These are phyloP conservation scores for Cynaeus angustus DNA, from an alignment of 2,888 invertebrate genomes.

Conservation along the genomic window DNA sequence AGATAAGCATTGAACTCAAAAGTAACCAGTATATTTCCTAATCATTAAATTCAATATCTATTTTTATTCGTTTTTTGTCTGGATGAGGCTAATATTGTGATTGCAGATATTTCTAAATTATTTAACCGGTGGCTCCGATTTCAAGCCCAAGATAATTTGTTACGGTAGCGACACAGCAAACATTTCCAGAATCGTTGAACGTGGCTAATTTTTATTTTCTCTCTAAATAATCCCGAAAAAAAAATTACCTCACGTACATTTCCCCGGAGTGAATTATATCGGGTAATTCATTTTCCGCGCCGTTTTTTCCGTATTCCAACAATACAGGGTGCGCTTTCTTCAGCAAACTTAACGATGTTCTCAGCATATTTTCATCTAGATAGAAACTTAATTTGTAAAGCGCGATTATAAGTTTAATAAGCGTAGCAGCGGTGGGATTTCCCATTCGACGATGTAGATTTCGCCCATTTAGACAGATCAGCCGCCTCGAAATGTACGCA, in stretches of 20 bases:
- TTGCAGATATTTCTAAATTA: not conserved
- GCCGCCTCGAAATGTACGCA: slow-evolving; percentile 54
- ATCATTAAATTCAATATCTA: slow-evolving; percentile 8
- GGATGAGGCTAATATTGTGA: not conserved
- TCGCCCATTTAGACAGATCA: slow-evolving; percentile 49
- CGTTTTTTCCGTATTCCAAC: not conserved
- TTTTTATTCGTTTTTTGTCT: slow-evolving; percentile 1
- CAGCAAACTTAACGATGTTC: slow-evolving; percentile 33
- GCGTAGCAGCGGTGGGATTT: slow-evolving; percentile 43
- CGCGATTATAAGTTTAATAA: slow-evolving; percentile 56
- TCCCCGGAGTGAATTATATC: slow-evolving; percentile 17
- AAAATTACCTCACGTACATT: slow-evolving; percentile 23
- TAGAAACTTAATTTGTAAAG: slow-evolving; percentile 52
- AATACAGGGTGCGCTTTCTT: not conserved
- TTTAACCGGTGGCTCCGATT: too few relatives aligned
- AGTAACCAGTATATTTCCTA: not conserved
- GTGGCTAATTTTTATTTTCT: slow-evolving; percentile 7
- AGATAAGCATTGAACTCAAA: slow-evolving; percentile 14
- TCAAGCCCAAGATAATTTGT: too few relatives aligned
- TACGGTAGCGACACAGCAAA: too few relatives aligned
- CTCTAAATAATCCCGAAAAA: too few relatives aligned
- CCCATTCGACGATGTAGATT: slow-evolving; percentile 30
- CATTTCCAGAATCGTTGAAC: slow-evolving; percentile 1
- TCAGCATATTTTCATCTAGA: slow-evolving; percentile 45
- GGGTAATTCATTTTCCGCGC: slow-evolving; percentile 14